Percentiles rank a stretch among this genome's conserved stretches.
Conservation (phyloP, 2,888 invertebrate species). For the Rhamnusium bicolor region DNA sequence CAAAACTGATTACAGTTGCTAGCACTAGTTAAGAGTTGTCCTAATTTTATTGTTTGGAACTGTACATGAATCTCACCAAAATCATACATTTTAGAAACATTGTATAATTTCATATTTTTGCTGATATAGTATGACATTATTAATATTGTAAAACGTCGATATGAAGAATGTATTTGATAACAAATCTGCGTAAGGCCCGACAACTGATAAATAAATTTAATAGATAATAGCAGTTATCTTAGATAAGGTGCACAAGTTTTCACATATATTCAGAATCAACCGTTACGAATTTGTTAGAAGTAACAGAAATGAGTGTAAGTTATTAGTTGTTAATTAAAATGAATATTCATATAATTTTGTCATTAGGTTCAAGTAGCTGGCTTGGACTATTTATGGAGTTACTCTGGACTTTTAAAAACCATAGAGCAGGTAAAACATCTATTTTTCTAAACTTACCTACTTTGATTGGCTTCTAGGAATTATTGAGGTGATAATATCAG, state of each 20-base stretch:
- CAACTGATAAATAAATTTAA: background rate
- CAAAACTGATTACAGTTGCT: too few relatives aligned
- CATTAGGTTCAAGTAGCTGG: slow-evolving; percentile 46
- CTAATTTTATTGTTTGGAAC: too few relatives aligned
- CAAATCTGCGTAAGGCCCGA: background rate
- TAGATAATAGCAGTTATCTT: background rate
- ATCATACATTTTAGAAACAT: too few relatives aligned
- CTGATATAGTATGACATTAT: too few relatives aligned
- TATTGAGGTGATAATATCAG: too few relatives aligned
- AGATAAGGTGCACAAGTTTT: background rate
- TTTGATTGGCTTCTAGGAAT: too few relatives aligned
- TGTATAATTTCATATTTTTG: too few relatives aligned
- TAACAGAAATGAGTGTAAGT: slow-evolving; percentile 15
- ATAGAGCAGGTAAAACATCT: slow-evolving; percentile 47
- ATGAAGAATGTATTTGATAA: background rate
- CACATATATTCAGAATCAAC: background rate
- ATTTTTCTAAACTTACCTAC: background rate
- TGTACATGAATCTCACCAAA: too few relatives aligned
- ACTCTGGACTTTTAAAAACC: slow-evolving; percentile 50
- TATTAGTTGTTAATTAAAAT: background rate
- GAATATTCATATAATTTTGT: background rate
- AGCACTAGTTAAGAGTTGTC: too few relatives aligned
- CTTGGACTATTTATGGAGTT: slow-evolving; percentile 47
- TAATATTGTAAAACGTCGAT: background rate
- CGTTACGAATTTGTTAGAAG: slow-evolving; percentile 1